Evolutionary conservation across 2,113 vertebrate genomes (phyloP).

Genomic region (Oophaga pumilio): DNA sequence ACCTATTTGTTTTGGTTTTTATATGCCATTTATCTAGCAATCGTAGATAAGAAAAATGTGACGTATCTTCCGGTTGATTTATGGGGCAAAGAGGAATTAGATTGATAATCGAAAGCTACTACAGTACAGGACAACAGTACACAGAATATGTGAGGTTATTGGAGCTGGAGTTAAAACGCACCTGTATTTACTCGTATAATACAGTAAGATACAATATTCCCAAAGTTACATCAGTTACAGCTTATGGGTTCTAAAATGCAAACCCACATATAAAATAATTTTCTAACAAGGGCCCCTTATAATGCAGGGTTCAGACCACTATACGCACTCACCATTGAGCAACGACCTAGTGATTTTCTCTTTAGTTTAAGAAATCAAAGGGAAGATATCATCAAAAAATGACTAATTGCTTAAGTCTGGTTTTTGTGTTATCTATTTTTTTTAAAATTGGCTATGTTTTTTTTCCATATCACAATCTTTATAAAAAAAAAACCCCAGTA

Average conservation of each 20-base stretch:
- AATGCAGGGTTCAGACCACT: neutral
- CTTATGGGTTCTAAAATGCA: neutral
- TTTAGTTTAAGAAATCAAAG: neutral
- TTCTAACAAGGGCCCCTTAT: neutral
- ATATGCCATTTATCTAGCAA: neutral
- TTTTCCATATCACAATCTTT: too few species aligned
- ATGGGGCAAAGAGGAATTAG: neutral
- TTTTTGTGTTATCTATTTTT: too few species aligned
- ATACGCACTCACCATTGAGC: neutral
- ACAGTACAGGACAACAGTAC: neutral
- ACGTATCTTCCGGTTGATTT: constrained; percentile 10
- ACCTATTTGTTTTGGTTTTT: neutral
- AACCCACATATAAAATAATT: neutral
- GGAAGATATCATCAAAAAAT: too few species aligned
- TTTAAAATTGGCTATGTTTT: too few species aligned
- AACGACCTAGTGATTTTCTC: neutral
- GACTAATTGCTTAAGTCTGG: too few species aligned
- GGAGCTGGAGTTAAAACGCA: neutral
- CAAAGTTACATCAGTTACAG: neutral
- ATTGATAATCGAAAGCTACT: constrained; percentile 20
- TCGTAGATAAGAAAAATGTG: neutral
- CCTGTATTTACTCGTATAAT: neutral
- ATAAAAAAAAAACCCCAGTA: too few species aligned
- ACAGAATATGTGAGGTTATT: neutral
- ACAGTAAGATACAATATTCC: neutral